A percentile compares a stretch with the other conserved stretches of the same genome.
Evolutionary conservation across 1,140 invertebrate species (phyloP).

Genomic region (Neotoxoptera formosana): DNA sequence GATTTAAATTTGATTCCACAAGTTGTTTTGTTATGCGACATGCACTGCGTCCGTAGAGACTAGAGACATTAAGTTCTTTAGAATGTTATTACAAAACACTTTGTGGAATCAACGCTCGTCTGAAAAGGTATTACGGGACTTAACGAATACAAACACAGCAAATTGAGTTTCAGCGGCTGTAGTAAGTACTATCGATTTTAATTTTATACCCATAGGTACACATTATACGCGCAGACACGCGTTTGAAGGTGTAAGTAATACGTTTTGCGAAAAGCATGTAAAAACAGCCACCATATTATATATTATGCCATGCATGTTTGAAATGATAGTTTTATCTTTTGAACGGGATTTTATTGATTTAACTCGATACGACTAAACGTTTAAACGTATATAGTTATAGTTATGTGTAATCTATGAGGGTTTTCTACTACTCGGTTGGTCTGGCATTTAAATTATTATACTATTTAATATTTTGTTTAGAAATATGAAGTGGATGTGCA

Average conservation of each 20-base stretch:
- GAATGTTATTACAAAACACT: not conserved
- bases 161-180: not conserved
- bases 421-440: not conserved
- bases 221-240: too few species aligned
- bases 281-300: not conserved
- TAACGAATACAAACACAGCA: not conserved
- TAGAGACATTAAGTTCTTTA: not conserved
- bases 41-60: not conserved
- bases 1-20: not conserved
- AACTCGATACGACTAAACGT: not conserved
- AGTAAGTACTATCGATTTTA: slow-evolving; percentile 26
- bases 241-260: not conserved
- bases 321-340: slow-evolving; percentile 4
- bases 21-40: not conserved
- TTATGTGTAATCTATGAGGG: not conserved
- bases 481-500: not conserved
- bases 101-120: not conserved
- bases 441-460: not conserved
- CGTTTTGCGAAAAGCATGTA: not conserved
- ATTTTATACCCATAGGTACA: not conserved
- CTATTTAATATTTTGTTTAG: not conserved
- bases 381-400: not conserved
- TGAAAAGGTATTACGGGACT: not conserved
- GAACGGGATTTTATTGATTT: not conserved
- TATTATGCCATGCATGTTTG: not conserved